phyloP scores from a whole-genome alignment of 2,888 invertebrate genomes.

The Rhaphigaster nebulosa region DNA sequence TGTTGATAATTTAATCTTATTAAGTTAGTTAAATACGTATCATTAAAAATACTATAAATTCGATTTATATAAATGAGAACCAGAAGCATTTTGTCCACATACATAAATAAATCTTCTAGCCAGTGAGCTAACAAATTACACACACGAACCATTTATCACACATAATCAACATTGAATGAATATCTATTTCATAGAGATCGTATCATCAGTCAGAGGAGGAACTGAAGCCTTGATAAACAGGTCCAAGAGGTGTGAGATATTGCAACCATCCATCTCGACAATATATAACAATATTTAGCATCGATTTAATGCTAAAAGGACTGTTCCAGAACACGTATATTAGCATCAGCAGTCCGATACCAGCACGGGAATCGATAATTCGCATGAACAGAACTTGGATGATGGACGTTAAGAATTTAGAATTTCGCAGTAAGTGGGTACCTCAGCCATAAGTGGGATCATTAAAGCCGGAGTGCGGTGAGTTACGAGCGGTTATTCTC shows the following conservation, averaged over 20 bases:
- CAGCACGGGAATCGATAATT: background rate
- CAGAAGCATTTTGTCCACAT: too few species aligned
- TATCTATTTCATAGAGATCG: constrained; percentile 7
- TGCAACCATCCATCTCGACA: background rate
- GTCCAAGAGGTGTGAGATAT: background rate
- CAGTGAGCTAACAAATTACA: background rate
- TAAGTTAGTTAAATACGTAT: too few species aligned
- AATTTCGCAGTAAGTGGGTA: background rate
- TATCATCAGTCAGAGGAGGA: background rate
- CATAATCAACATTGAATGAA: background rate
- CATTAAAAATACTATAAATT: too few species aligned
- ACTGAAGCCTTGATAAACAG: background rate
- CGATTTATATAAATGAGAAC: too few species aligned
- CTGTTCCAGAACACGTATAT: background rate
- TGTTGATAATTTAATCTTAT: too few species aligned
- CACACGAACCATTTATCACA: background rate
- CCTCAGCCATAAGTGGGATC: constrained; percentile 44
- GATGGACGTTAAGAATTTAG: constrained; percentile 36
- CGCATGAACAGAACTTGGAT: background rate
- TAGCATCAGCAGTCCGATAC: background rate
- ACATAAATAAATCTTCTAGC: background rate
- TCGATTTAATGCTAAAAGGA: constrained; percentile 8
- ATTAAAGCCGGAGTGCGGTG: constrained; percentile 21
- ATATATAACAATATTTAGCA: background rate
- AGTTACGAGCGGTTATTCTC: constrained; percentile 47